Evolutionary conservation across 2,797 vertebrate genomes (phyloP), one percentile per base, ranked within the genome.

Genomic region (Triplophysa bombifrons): DNA sequence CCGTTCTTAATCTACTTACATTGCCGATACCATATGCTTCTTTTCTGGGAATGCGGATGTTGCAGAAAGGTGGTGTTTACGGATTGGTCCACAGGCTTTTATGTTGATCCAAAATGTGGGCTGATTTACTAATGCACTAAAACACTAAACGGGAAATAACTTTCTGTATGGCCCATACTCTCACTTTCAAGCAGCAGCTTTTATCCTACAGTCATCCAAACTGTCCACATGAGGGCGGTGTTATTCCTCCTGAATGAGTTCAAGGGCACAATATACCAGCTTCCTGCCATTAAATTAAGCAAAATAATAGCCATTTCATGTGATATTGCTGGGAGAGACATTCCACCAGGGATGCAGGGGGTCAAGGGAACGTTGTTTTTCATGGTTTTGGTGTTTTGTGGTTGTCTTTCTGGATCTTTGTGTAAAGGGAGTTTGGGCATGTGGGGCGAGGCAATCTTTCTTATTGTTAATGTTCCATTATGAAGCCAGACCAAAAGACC

Each of bases 351-450:
- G 84, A 67, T 64, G 27, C 82, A 83, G 84, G 85, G 78, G 60
- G 71, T 83, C 82, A 81, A 74, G 73, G 85, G 82, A 85, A 77
- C 63, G 72, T 84, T 68, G 66, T 88, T 60, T 82, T 44, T 68
- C 77, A 80, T 64, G 19, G 74, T 80, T 77, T 86, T 78, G 82
- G 73, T 88, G 76, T 73, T 80, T 67, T 79, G 81, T 85, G 70
- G 25, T 67, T 73, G 80, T 80, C 58, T 85, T 80, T 82, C 75
- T 89, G 80, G 76, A 81, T 22, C 27, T 87, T 34, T 83, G 82
- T 84, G 75, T 84, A 46, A 53, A 72, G 68, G 63, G 61, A 19
- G 3, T 74, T 85, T 63, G 17, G 76, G 86, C 74, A 83, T 74
- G 38, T 76, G 61, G 44, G 65, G 44, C 80, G 80, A 84, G 74